Conservation (phyloP, 2,113 vertebrate species). For the Butastur rufipennis region DNA sequence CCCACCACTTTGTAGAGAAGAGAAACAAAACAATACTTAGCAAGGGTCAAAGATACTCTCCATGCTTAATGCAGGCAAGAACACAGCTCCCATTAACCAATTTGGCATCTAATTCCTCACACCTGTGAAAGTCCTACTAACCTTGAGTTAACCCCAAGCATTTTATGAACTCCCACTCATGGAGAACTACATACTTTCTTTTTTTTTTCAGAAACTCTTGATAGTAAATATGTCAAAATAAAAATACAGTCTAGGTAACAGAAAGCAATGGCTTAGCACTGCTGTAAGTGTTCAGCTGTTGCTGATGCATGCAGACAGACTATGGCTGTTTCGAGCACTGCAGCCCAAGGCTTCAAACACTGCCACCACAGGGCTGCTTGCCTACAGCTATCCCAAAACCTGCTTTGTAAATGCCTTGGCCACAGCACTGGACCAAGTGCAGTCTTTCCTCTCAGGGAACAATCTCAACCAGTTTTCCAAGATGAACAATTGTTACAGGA, state of each 20-base stretch:
- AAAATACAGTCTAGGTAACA: not conserved
- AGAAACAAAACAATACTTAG: not conserved
- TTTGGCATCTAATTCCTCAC: not conserved
- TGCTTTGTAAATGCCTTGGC: not conserved
- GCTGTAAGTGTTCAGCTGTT: not conserved
- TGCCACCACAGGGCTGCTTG: not conserved
- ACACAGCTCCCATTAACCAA: not conserved
- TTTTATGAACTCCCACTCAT: not conserved
- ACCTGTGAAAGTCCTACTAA: not conserved
- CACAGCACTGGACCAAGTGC: not conserved
- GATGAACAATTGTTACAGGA: not conserved
- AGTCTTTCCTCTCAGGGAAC: not conserved
- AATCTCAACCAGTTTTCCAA: not conserved
- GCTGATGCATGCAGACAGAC: not conserved
- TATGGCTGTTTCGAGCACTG: not conserved
- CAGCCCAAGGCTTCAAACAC: not conserved
- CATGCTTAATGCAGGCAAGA: not conserved
- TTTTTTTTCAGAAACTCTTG: not conserved
- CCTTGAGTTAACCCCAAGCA: not conserved
- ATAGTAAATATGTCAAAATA: not conserved
- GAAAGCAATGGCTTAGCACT: not conserved
- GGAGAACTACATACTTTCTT: not conserved
- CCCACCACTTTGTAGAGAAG: not conserved
- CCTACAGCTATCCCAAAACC: not conserved
- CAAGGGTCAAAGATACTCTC: not conserved